Base-by-base conservation (phyloP, 2,888 invertebrate species). In the Gymnoscelis rufifasciata region DNA sequence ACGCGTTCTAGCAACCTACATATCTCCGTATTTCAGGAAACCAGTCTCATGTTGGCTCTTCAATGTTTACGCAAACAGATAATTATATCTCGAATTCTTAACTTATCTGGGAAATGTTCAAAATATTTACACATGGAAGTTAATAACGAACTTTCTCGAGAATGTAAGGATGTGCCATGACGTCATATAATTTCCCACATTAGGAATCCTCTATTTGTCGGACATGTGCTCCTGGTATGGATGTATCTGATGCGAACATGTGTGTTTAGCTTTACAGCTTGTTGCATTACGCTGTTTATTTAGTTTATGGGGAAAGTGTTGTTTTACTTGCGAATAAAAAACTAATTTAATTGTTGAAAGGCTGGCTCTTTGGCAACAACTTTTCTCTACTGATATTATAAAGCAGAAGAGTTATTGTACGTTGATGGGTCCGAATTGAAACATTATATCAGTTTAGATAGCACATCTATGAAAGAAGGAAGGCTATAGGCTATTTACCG, bases 111-210 rank as follows among this genome's bases (percentile, higher is more conserved):
- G 23, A 33, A 38, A 38, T 13, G 8, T 15, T 27, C 10, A 29
- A 11, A 38, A 33, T 44, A 35, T 36, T 33, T 33, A 33, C 6
- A 11, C n/a, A 7, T 29, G 19, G 23, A 47, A 31, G 26, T 29
- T 12, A 35, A 38, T 33, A 11, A 35, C 23, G 26, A 27, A 11
- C 41, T 36, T 42, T 31, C 47, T 26, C 27, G 27, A n/a, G 12
- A 12, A 35, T 47, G 37, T 33, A 38, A 52, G 54, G 47, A 54
- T 48, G 52, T 48, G 24, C 29, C 12, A 35, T 57, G 57, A 57
- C 59, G 59, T 56, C 52, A 51, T 48, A 44, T 41, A 37, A 51
- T 53, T 59, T 59, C 57, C 53, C 59, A 59, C 59, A 57, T 52
- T 57, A 52, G 50, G 33, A 51, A 43, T 35, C 38, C 46, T 47